These are phyloP conservation scores for Formica selysi DNA, from an alignment of 1,140 invertebrate genomes.

Conservation along the genomic window DNA sequence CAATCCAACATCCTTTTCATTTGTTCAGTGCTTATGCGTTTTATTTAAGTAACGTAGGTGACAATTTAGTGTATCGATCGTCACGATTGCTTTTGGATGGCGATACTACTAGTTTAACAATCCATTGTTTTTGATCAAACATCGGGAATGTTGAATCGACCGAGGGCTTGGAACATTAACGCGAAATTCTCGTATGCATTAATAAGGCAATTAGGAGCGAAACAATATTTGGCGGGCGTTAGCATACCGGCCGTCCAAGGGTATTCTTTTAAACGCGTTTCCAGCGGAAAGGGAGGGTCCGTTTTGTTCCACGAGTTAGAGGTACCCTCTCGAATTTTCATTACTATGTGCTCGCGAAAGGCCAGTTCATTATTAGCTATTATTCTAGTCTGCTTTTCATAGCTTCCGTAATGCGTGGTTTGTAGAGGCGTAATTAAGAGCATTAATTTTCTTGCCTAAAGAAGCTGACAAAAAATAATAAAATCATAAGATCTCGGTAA, in stretches of 20 bases:
- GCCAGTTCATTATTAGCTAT: conserved; percentile 58
- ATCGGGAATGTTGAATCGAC: conserved; percentile 41
- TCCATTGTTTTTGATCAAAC: conserved; percentile 67
- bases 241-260: conserved; percentile 8
- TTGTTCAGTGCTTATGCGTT: conserved; percentile 45
- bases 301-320: conserved; percentile 53
- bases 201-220: conserved; percentile 81
- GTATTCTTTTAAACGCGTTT: conserved; percentile 50
- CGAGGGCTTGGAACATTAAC: conserved; percentile 75
- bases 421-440: background rate
- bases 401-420: conserved; percentile 20
- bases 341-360: conserved; percentile 26
- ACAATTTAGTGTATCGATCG: conserved; percentile 73
- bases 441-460: background rate
- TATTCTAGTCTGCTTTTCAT: conserved; percentile 39
- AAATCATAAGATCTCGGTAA: background rate
- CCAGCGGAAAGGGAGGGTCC: conserved; percentile 43
- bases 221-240: conserved; percentile 78
- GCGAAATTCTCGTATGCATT: conserved; percentile 79
- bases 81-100: conserved; percentile 23
- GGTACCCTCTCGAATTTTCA: conserved; percentile 55
- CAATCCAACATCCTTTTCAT: background rate
- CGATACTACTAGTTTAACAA: conserved; percentile 62
- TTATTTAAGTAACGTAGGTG: conserved; percentile 41
- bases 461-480: background rate